Evolutionary conservation across 2,113 vertebrate genomes (phyloP), one percentile per base, ranked within the genome.

Genomic region (Zosterops hypoxanthus): DNA sequence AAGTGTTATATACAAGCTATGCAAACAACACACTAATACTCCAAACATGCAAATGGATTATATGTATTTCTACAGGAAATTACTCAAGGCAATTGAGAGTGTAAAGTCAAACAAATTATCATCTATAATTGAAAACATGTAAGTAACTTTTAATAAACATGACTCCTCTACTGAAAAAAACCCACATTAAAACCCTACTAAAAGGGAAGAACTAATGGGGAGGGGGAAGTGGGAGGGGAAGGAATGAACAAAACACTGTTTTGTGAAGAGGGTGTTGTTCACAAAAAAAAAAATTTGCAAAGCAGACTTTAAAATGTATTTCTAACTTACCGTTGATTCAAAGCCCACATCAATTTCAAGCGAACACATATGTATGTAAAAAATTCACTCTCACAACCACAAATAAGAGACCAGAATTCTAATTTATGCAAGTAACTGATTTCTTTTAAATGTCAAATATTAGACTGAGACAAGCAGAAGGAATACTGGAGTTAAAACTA

Each of bases 71-170:
- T 93, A 87, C 59, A 95, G 93, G 94, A 97, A 97, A 96, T 91
- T 91, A 96, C 90, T 97, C 84, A 93, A 92, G 88, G 91, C 86
- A 97, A 97, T 96, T 97, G 94, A 94, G 82, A 97, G 95, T 91
- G 88, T 92, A 92, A 97, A 98, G 84, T 93, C 89, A 97, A 97
- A 98, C 90, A 97, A 96, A 96, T 96, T 96, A 98, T 90, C 95
- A 96, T 94, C 69, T 77, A 66, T 91, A 92, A 90, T 46, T 93
- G 88, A 96, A 93, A 97, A 97, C 80, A 96, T 78, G 77, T 63
- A 97, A 94, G 94, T 93, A 96, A 96, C 55, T 96, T 97, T 97
- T 94, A 97, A 97, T 97, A 97, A 96, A 96, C 70, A 91, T 95
- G 93, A 96, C 80, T 97, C 88, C 65, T 96, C 69, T 57, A 84